Percentiles rank a stretch among this genome's conserved stretches.
phyloP scores from a whole-genome alignment of 1,140 invertebrate genomes.

The Pteromalus puparum region DNA sequence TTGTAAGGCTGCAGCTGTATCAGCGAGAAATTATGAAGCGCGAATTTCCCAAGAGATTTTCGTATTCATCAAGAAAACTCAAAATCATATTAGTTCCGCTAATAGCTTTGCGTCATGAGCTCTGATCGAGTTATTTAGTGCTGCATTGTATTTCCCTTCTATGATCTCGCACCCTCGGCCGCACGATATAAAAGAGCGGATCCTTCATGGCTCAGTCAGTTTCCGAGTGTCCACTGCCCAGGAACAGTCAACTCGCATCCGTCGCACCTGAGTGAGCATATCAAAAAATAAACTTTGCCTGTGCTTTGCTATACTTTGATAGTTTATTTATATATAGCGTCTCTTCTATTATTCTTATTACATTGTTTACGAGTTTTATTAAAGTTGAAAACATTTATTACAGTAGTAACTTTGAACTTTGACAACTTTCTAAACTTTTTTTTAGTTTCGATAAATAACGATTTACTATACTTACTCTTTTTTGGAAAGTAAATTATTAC shows the following conservation, averaged over 20 bases:
- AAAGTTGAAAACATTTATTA: too few species aligned
- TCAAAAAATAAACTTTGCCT: not conserved
- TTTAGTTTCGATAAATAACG: too few species aligned
- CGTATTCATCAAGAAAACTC: slow-evolving; percentile 42
- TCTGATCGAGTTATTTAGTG: slow-evolving; percentile 38
- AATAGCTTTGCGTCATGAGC: slow-evolving; percentile 29
- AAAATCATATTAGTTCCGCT: slow-evolving; percentile 32
- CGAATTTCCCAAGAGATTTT: slow-evolving; percentile 46
- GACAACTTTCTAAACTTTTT: too few species aligned
- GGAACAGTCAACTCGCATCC: slow-evolving; percentile 8
- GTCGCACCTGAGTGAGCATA: not conserved
- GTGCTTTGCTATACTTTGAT: not conserved
- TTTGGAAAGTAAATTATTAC: too few species aligned
- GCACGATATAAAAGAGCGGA: slow-evolving; percentile 44
- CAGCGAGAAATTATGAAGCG: not conserved
- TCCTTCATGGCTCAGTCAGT: slow-evolving; percentile 35
- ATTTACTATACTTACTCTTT: too few species aligned
- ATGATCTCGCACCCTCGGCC: slow-evolving; percentile 4
- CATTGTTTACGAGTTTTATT: too few species aligned
- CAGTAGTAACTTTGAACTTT: too few species aligned
- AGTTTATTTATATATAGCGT: not conserved
- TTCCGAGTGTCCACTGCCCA: slow-evolving; percentile 24
- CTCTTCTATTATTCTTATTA: not conserved
- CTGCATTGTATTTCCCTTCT: slow-evolving; percentile 15
- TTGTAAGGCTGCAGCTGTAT: not conserved